These are phyloP conservation scores for Lepidothrix coronata DNA, from an alignment of 2,113 vertebrate species.

Conservation along the genomic window DNA sequence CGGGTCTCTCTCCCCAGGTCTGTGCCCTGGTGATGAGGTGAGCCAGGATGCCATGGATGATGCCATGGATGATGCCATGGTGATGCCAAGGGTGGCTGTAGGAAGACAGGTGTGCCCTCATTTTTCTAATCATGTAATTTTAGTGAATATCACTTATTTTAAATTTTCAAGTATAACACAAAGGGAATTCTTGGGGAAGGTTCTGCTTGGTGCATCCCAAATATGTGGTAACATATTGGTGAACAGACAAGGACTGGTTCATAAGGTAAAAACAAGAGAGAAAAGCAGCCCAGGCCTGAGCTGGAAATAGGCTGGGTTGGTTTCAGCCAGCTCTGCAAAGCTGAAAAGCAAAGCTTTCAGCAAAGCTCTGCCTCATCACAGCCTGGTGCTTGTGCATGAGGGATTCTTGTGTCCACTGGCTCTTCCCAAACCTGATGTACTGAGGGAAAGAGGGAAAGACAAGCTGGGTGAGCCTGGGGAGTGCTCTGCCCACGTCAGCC, in stretches of 20 bases:
- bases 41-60: not conserved
- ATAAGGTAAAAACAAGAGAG: not conserved
- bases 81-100: not conserved
- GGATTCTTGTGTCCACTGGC: not conserved
- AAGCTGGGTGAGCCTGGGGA: not conserved
- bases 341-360: too few species aligned
- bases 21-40: not conserved
- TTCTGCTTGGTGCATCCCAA: not conserved
- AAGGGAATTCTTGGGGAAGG: not conserved
- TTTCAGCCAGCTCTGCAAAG: too few species aligned
- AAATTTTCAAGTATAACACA: not conserved
- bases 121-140: not conserved
- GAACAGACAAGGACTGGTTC: not conserved
- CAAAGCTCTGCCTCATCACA: not conserved
- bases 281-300: not conserved
- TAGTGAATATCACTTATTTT: not conserved
- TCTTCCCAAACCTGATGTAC: not conserved
- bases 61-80: not conserved
- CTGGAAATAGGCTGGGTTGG: not conserved
- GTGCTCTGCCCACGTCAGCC: not conserved
- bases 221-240: not conserved
- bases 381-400: not conserved
- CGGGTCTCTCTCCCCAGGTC: fast-evolving
- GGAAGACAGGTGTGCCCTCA: not conserved
- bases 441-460: not conserved